Evolutionary conservation across 1,140 invertebrate species (phyloP).

Genomic region (Oryzaephilus surinamensis): DNA sequence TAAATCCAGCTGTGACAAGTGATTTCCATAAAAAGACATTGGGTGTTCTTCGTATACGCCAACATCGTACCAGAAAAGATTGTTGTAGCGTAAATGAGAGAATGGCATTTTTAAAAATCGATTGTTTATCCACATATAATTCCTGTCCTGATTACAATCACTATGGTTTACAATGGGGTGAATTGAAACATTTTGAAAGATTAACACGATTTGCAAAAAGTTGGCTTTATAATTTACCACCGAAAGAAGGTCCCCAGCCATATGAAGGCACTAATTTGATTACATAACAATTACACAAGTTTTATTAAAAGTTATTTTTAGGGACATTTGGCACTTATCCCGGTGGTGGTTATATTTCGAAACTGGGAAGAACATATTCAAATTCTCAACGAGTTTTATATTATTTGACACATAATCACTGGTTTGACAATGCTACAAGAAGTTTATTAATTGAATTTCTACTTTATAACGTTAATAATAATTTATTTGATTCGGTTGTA

Average conservation of each 20-base stretch:
- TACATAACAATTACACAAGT: too few relatives aligned
- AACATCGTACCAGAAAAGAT: too few relatives aligned
- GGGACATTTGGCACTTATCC: conserved; percentile 20
- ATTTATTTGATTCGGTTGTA: conserved; percentile 18
- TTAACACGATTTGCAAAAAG: conserved; percentile 4
- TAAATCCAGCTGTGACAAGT: too few relatives aligned
- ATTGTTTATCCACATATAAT: too few relatives aligned
- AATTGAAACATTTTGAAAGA: conserved; percentile 11
- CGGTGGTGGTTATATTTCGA: conserved; percentile 17
- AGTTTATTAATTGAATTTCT: conserved; percentile 21
- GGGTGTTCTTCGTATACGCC: too few relatives aligned
- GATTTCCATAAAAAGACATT: too few relatives aligned
- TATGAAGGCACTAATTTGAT: too few relatives aligned
- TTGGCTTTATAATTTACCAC: conserved; percentile 13
- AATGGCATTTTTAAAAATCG: too few relatives aligned
- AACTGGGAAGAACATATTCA: conserved; percentile 16
- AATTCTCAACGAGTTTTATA: conserved; percentile 20
- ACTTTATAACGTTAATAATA: conserved; percentile 18
- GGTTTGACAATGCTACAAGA: conserved; percentile 17
- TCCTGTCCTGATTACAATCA: too few relatives aligned
- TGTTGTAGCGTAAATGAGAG: too few relatives aligned
- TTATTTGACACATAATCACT: conserved; percentile 16
- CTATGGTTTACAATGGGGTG: too few relatives aligned
- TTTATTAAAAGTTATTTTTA: too few relatives aligned
- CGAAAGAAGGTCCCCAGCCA: conserved; percentile 5